phyloP scores from a whole-genome alignment of 2,797 vertebrate genomes.

The Neostethus bicornis region DNA sequence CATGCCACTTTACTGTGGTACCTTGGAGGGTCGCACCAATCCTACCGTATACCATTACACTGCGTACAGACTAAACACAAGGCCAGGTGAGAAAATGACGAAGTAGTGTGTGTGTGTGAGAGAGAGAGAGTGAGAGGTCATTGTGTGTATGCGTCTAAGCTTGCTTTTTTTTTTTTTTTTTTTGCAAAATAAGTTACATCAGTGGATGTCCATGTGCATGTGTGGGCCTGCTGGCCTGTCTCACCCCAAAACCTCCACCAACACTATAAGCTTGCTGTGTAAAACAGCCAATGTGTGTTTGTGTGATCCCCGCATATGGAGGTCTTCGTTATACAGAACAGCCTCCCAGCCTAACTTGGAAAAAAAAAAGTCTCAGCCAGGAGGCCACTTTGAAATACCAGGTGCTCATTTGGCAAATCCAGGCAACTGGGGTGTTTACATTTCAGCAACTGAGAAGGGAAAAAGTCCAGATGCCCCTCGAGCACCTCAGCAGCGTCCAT shows the following conservation, averaged over 20 bases:
- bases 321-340: conserved; percentile 70
- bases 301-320: conserved; percentile 47
- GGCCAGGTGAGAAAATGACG: conserved; percentile 76
- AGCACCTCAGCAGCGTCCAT: conserved; percentile 65
- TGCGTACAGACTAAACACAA: conserved; percentile 77
- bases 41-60: conserved; percentile 75
- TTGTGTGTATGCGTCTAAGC: conserved; percentile 21
- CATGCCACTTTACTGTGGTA: conserved; percentile 56
- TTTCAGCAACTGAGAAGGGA: conserved; percentile 77
- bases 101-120: conserved; percentile 33
- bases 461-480: conserved; percentile 79
- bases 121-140: conserved; percentile 19
- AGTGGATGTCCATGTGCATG: conserved; percentile 39
- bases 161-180: conserved; percentile 18
- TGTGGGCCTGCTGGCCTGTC: conserved; percentile 58
- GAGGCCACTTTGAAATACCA: conserved; percentile 81
- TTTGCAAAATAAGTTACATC: conserved; percentile 13
- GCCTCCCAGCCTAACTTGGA: conserved; percentile 52
- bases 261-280: conserved; percentile 41
- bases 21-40: conserved; percentile 66
- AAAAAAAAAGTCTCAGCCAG: conserved; percentile 66
- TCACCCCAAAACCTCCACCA: conserved; percentile 40
- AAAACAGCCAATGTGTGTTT: conserved; percentile 46
- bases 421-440: conserved; percentile 79
- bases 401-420: conserved; percentile 80